phyloP scores from a whole-genome alignment of 2,113 vertebrate species.

The Ptychochromis oligacanthus region DNA sequence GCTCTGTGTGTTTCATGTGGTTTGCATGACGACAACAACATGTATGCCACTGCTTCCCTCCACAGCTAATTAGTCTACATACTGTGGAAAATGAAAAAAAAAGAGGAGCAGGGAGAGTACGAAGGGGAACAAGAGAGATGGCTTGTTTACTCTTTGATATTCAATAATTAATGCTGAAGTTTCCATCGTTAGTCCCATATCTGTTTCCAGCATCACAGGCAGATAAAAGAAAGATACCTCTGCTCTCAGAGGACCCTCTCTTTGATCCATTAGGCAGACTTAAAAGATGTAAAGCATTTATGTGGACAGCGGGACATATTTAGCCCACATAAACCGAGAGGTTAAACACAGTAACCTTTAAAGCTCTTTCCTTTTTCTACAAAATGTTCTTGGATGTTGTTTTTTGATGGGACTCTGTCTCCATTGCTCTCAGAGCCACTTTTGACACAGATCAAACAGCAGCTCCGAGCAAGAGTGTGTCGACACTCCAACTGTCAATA shows the following conservation, averaged over 20 bases:
- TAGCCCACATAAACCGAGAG: background rate
- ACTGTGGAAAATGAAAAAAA: background rate
- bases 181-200: conserved; percentile 17
- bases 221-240: conserved; percentile 27
- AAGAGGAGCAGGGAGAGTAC: background rate
- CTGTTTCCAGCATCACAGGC: conserved; percentile 29
- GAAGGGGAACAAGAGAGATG: background rate
- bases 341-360: background rate
- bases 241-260: background rate
- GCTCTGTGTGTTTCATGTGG: conserved; percentile 1
- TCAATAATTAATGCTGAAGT: conserved; percentile 55
- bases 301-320: background rate
- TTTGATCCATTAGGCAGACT: conserved; percentile 37
- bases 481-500: background rate
- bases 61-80: conserved; percentile 13
- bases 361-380: background rate
- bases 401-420: background rate
- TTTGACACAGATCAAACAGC: conserved; percentile 1
- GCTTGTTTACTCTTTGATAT: conserved; percentile 40
- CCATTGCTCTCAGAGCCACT: background rate
- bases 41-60: background rate
- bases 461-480: background rate
- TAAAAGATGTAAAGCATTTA: conserved; percentile 17
- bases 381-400: background rate
- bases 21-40: conserved; percentile 27